A percentile compares a stretch with the other conserved stretches of the same genome.
Conservation (phyloP, 2,113 vertebrate species). For the Sander lucioperca region DNA sequence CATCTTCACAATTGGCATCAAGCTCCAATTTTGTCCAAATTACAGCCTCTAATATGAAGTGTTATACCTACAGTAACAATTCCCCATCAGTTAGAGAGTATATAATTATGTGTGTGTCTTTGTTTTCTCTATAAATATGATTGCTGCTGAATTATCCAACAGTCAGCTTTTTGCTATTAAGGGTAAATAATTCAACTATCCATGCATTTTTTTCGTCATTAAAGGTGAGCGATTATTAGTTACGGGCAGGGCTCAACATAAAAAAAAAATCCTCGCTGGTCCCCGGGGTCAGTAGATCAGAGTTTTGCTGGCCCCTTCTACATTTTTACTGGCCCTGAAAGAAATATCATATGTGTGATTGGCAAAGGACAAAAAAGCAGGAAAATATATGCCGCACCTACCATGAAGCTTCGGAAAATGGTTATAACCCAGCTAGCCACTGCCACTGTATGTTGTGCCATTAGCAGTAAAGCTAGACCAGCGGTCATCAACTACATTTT, state of each 20-base stretch:
- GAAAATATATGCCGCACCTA: too few species aligned
- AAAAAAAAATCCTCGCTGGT: too few species aligned
- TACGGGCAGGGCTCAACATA: not conserved
- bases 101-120: not conserved
- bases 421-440: too few species aligned
- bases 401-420: too few species aligned
- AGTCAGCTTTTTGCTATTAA: not conserved
- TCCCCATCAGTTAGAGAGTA: not conserved
- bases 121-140: not conserved
- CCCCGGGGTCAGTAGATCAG: too few species aligned
- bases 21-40: not conserved
- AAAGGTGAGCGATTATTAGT: not conserved
- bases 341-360: too few species aligned
- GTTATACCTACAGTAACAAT: not conserved
- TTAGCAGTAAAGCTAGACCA: too few species aligned
- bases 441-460: too few species aligned
- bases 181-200: not conserved
- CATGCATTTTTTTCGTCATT: not conserved
- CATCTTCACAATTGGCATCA: constrained; percentile 5
- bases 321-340: too few species aligned
- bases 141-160: not conserved
- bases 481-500: too few species aligned
- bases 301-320: too few species aligned
- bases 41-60: not conserved
- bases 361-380: too few species aligned